phyloP scores from a whole-genome alignment of 2,113 vertebrate species.

The Brachypodius melanocephalos region DNA sequence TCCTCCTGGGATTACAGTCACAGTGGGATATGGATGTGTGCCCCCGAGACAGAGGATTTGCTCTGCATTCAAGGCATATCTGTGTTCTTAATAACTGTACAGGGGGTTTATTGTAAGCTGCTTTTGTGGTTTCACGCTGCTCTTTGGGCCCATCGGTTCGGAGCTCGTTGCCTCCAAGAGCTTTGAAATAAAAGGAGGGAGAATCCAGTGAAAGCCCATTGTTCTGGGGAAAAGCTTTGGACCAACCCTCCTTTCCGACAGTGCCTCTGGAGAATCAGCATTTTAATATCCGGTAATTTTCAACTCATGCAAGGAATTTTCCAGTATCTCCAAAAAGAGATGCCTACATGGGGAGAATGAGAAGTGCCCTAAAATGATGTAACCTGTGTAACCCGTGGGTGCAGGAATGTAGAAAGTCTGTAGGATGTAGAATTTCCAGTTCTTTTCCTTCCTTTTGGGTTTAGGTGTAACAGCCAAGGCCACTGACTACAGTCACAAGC shows the following conservation, averaged over 20 bases:
- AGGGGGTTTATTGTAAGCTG: slow-evolving; percentile 37
- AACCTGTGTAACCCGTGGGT: neutral
- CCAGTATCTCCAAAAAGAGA: neutral
- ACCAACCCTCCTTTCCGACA: neutral
- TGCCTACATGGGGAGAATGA: neutral
- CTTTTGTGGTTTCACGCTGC: neutral
- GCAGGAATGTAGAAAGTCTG: neutral
- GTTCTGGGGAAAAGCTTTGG: neutral
- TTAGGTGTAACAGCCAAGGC: neutral
- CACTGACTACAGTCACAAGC: neutral
- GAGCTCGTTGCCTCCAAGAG: neutral
- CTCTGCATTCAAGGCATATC: neutral
- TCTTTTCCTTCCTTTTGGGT: neutral
- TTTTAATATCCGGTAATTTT: slow-evolving; percentile 6
- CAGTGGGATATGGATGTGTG: neutral
- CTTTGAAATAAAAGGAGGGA: neutral
- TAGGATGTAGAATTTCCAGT: neutral
- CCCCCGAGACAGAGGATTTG: slow-evolving; percentile 37
- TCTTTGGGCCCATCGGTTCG: neutral
- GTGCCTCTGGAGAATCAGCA: neutral
- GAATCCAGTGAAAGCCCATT: neutral
- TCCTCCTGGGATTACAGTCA: neutral
- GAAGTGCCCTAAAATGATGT: neutral
- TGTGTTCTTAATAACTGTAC: slow-evolving; percentile 28
- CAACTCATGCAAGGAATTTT: neutral